Evolutionary conservation across 2,113 vertebrate species (phyloP).

Genomic region (Tylochromis polylepis): DNA sequence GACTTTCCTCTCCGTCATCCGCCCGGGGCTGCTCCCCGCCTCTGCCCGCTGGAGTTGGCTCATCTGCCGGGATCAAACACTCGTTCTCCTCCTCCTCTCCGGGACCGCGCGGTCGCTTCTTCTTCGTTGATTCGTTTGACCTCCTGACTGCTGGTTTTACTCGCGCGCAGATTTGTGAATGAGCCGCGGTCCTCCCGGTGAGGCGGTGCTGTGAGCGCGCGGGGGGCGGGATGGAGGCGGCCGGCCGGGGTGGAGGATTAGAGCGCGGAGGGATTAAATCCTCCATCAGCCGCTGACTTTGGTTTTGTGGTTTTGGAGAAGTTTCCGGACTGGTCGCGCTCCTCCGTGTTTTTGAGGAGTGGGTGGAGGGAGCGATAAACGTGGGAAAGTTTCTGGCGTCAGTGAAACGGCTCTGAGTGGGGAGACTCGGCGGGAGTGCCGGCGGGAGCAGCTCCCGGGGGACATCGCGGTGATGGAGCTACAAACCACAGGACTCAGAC

Average conservation of each 20-base stretch:
- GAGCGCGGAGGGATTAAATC: conserved; percentile 45
- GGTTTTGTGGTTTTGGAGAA: neutral
- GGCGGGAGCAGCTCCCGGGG: neutral
- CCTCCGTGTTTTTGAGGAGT: neutral
- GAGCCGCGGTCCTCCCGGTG: neutral
- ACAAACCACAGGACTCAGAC: neutral
- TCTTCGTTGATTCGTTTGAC: neutral
- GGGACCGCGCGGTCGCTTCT: neutral
- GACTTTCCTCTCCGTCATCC: conserved; percentile 24
- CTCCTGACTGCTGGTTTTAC: neutral
- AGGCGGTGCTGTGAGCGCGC: neutral
- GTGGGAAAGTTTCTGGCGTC: neutral
- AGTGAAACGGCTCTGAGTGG: neutral
- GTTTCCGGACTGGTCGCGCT: neutral
- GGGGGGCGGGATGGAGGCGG: neutral
- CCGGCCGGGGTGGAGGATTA: conserved; percentile 49
- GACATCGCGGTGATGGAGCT: neutral
- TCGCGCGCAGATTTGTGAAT: conserved; percentile 38
- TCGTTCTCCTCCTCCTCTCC: neutral
- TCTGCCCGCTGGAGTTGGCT: conserved; percentile 44
- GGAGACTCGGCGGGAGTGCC: neutral
- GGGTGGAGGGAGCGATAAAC: neutral
- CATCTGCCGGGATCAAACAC: conserved; percentile 25
- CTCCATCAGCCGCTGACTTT: neutral
- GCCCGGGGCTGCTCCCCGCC: conserved; percentile 11